Evolutionary conservation across 2,888 invertebrate species (phyloP), one percentile per base, ranked within the genome.

Genomic region (Cephus runcator): DNA sequence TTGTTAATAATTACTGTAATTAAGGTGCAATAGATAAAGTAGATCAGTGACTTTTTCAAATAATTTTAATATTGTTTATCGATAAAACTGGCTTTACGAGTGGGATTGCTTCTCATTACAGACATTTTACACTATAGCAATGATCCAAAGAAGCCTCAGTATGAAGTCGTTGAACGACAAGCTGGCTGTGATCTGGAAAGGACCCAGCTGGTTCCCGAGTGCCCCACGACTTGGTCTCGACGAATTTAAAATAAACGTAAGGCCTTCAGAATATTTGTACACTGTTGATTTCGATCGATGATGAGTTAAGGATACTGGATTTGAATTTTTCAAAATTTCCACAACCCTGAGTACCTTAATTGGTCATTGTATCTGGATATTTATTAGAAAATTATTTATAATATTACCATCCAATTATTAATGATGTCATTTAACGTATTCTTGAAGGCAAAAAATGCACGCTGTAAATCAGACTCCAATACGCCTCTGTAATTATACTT

Each of bases 131-230:
- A 94, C 94, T 0, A 92, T 92, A 76, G 94, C 96, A 87, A 95
- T 97, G 69, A 89, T 95, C 1, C 92, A 94, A 76, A 95, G 94
- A 87, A 94, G 95, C 88, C 92, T 93, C 73, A 89, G 91, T 1
- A 94, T 95, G 92, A 88, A 93, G 23, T 93, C 92, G 0, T 93
- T 94, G 92, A 91, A 90, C 0, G 92, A 97, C 87, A 96, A 95
- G 89, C 84, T 97, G 31, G 93, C 93, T 11, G 95, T 96, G 0
- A 88, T 96, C 1, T 94, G 97, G 89, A 97, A 95, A 92, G 98
- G 98, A 0, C 98, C 98, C 0, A 97, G 97, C 85, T 98, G 97
- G 97, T 93, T 94, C 83, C 97, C 97, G 0, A 97, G 97, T 0
- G 94, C 93, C 76, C 94, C 95, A 0, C 92, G 97, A 82, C 93